Percentiles rank a stretch among this genome's conserved stretches.
phyloP scores from a whole-genome alignment of 1,140 invertebrate genomes.

The Zaprionus africanus region DNA sequence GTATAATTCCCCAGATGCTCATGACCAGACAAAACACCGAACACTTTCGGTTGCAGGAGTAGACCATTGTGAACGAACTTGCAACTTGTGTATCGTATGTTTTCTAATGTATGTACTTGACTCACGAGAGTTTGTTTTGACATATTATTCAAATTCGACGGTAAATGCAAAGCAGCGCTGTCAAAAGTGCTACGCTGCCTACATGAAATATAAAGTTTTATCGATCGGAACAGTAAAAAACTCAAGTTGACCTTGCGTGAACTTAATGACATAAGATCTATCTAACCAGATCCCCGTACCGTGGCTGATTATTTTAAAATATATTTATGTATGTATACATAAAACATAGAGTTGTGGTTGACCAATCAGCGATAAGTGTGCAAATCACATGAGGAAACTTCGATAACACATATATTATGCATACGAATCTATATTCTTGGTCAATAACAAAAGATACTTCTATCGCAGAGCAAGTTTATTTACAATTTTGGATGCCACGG shows the following conservation, averaged over 20 bases:
- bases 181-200: slow-evolving; percentile 16
- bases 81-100: neutral
- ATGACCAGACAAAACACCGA: slow-evolving; percentile 51
- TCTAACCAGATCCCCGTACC: slow-evolving; percentile 33
- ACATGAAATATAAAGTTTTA: slow-evolving; percentile 58
- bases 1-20: slow-evolving; percentile 58
- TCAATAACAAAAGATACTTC: too few species aligned
- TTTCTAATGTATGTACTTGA: neutral
- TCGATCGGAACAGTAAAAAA: slow-evolving; percentile 16
- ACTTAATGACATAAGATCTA: slow-evolving; percentile 74
- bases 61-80: slow-evolving; percentile 10
- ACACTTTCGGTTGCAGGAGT: slow-evolving; percentile 44
- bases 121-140: neutral
- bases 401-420: too few species aligned
- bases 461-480: too few species aligned
- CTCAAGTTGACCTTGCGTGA: slow-evolving; percentile 63
- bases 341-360: too few species aligned
- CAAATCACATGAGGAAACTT: too few species aligned
- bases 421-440: too few species aligned
- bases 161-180: neutral
- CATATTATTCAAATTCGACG: neutral
- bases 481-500: too few species aligned
- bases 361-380: too few species aligned
- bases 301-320: neutral
- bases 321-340: neutral